Evolutionary conservation across 2,888 invertebrate species (phyloP), one percentile per base, ranked within the genome.

Genomic region (Pinctada fucata): DNA sequence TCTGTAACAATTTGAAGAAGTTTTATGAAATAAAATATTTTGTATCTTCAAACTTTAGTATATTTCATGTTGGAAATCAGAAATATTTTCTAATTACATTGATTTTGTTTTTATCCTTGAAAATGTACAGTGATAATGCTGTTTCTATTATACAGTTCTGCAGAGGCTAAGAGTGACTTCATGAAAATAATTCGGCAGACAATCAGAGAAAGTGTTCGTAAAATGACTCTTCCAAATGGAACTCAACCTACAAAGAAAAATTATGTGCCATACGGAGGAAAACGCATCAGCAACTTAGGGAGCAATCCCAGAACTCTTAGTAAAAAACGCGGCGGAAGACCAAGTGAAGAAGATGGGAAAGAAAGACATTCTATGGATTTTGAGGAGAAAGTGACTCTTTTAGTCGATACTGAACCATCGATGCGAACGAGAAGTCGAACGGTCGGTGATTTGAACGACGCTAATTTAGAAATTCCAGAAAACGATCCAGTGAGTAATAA

Each of bases 131-230:
- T 3, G 16, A 16, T 64, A 5, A 64, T 64, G 3, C n/a, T 64
- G 64, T 64, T 64, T 64, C 16, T 4, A 10, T 58, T 10, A 10
- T 58, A 10, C 91, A 98, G 98, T 93, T 98, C 98, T 75, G 96
- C 96, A 79, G 98, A 98, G 93, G 98, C 98, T 93, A 96, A 98
- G 87, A 97, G 98, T 93, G 98, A 98, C 86, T 99, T 99, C 95
- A 94, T 99, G 90, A 97, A 97, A 94, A 98, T 98, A 79, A 98
- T 99, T 90, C 95, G 99, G 77, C 98, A 98, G 93, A 98, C 98
- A 86, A 99, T 99, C 89, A 95, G 98, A 84, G 98, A 99, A 93
- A 97, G 97, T 81, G 98, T 99, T 68, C 95, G 98, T 88, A 98
- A 97, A 93, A 98, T 99, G 98, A 96, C 97, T 90, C 96, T 98